Conservation (phyloP, 2,888 invertebrate species). For the Physocephala rufipes region DNA sequence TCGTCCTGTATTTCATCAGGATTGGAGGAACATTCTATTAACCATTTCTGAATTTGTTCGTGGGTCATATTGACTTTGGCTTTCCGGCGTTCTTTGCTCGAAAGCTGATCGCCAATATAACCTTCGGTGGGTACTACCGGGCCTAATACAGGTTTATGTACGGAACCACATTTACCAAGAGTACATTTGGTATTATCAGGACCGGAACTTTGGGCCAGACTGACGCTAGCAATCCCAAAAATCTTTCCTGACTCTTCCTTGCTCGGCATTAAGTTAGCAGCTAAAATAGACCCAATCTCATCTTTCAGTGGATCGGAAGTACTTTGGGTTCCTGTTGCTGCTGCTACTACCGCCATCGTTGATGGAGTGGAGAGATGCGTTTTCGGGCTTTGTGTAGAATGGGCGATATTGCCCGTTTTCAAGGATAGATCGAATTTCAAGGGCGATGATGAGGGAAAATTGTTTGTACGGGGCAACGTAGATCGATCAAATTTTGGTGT, state of each 20-base stretch:
- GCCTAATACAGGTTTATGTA: constrained; percentile 65
- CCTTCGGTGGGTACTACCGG: constrained; percentile 66
- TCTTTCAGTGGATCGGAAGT: constrained; percentile 60
- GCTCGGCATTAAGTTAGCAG: constrained; percentile 65
- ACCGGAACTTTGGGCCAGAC: constrained; percentile 65
- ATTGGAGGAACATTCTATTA: constrained; percentile 69
- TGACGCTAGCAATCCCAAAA: constrained; percentile 66
- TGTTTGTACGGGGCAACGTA: constrained; percentile 53
- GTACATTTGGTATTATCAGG: constrained; percentile 66
- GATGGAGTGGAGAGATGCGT: constrained; percentile 37
- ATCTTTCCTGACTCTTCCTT: constrained; percentile 67
- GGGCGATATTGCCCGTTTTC: constrained; percentile 33
- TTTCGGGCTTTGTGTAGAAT: constrained; percentile 47
- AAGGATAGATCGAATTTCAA: constrained; percentile 54
- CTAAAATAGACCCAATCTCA: constrained; percentile 61
- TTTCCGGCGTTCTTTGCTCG: constrained; percentile 66
- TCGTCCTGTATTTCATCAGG: constrained; percentile 66
- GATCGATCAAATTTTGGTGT: constrained; percentile 64
- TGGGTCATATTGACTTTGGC: constrained; percentile 76
- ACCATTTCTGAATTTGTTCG: constrained; percentile 76
- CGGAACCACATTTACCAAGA: constrained; percentile 65
- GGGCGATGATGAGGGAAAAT: constrained; percentile 56
- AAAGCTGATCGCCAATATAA: constrained; percentile 63
- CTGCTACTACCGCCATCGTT: constrained; percentile 34
- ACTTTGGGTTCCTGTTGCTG: constrained; percentile 37